phyloP scores from a whole-genome alignment of 1,140 invertebrate genomes.

The Meloidogyne hapla region DNA sequence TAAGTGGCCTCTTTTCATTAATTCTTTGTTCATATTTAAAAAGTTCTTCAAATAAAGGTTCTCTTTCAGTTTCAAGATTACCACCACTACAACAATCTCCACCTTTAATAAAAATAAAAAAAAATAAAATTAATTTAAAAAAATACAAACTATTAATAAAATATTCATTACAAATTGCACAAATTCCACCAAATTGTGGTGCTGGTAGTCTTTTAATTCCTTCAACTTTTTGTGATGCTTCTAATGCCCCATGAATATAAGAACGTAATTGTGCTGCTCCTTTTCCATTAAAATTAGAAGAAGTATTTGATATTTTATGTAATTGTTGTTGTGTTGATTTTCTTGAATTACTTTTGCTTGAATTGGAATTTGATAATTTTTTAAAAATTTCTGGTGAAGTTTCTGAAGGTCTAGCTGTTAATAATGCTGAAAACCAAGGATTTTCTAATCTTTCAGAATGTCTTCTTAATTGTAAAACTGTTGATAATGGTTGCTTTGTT shows the following conservation, averaged over 20 bases:
- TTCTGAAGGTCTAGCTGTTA: constrained; percentile 32
- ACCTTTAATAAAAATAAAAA: not conserved
- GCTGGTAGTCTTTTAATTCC: not conserved
- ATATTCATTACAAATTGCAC: not conserved
- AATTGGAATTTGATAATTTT: not conserved
- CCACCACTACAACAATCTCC: constrained; percentile 20
- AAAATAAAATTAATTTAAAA: not conserved
- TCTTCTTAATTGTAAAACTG: constrained; percentile 23
- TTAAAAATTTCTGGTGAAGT: not conserved
- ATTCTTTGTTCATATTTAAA: not conserved
- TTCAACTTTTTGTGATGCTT: not conserved
- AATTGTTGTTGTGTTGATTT: not conserved
- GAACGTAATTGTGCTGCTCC: not conserved
- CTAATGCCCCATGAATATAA: not conserved
- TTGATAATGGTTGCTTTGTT: constrained; percentile 14
- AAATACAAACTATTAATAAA: not conserved
- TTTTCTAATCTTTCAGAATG: constrained; percentile 33
- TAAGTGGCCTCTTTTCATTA: constrained; percentile 5
- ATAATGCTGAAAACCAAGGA: constrained; percentile 47
- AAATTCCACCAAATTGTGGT: constrained; percentile 5
- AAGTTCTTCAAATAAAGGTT: constrained; percentile 17
- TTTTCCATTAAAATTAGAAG: not conserved
- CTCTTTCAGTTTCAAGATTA: not conserved
- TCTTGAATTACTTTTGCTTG: not conserved
- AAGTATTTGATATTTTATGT: constrained; percentile 2